Conservation (phyloP, 2,888 invertebrate species). For the Caenorhabditis parvicauda region DNA sequence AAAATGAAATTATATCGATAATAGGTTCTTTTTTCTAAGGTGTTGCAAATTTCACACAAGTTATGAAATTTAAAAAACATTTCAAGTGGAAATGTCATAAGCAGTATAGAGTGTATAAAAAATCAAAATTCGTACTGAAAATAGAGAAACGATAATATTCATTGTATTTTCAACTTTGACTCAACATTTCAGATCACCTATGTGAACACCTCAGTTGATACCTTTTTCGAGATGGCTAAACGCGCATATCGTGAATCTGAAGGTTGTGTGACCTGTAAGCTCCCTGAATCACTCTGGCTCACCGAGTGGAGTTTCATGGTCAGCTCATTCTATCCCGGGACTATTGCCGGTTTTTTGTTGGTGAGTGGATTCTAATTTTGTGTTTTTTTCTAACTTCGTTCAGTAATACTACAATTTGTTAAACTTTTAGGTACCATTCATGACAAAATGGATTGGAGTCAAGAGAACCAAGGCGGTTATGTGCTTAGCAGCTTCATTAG, state of each 20-base stretch:
- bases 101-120: background rate
- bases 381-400: too few species aligned
- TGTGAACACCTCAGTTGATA: constrained; percentile 58
- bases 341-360: constrained; percentile 53
- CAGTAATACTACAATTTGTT: too few species aligned
- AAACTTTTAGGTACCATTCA: constrained; percentile 45
- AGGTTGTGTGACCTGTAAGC: constrained; percentile 14
- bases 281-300: constrained; percentile 40
- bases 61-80: background rate
- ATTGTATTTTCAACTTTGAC: background rate
- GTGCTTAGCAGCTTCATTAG: constrained; percentile 46
- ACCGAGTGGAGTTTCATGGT: constrained; percentile 52
- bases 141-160: too few species aligned
- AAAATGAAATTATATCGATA: background rate
- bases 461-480: constrained; percentile 43
- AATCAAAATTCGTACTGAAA: too few species aligned
- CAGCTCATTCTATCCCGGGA: constrained; percentile 57
- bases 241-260: constrained; percentile 19
- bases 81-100: constrained; percentile 5
- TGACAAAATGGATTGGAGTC: constrained; percentile 48
- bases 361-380: too few species aligned
- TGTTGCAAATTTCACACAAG: too few species aligned
- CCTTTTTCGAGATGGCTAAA: constrained; percentile 47
- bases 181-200: constrained; percentile 55
- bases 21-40: background rate